A percentile compares a stretch with the other conserved stretches of the same genome.
Conservation (phyloP, 2,888 invertebrate genomes). For the Heteromurus nitidus region DNA sequence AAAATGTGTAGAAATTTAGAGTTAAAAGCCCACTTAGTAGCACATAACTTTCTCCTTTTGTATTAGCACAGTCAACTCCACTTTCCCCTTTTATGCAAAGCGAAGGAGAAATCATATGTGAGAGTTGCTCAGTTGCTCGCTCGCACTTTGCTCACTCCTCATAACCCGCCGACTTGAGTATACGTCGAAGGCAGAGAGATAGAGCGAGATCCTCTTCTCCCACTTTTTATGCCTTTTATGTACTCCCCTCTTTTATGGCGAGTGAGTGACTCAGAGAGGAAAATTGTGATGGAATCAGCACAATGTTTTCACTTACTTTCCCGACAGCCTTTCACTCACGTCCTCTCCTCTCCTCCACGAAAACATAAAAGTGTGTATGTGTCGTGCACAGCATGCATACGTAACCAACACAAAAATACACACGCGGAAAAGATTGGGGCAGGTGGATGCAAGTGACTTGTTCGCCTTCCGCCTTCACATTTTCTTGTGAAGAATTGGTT, state of each 20-base stretch:
- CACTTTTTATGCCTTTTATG: not conserved
- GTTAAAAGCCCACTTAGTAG: conserved; percentile 20
- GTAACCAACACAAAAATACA: too few species aligned
- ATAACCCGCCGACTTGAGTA: too few species aligned
- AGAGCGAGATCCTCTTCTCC: not conserved
- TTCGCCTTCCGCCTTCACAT: too few species aligned
- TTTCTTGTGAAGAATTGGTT: too few species aligned
- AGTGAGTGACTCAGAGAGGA: not conserved
- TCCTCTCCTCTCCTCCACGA: not conserved
- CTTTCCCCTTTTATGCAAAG: not conserved
- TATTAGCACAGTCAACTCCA: not conserved
- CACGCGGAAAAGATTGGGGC: too few species aligned
- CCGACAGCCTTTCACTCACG: conserved; percentile 23
- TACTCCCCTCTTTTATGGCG: not conserved
- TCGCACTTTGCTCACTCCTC: too few species aligned
- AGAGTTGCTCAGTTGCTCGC: not conserved
- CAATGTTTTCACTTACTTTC: conserved; percentile 34
- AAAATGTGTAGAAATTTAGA: conserved; percentile 7
- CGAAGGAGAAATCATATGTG: not conserved
- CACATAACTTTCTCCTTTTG: not conserved
- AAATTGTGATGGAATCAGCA: conserved; percentile 33
- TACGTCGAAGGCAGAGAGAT: not conserved
- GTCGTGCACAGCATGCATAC: too few species aligned
- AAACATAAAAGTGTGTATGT: too few species aligned
- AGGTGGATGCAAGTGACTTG: too few species aligned